Evolutionary conservation across 2,797 vertebrate genomes (phyloP).

Genomic region (Cossypha dichroa): DNA sequence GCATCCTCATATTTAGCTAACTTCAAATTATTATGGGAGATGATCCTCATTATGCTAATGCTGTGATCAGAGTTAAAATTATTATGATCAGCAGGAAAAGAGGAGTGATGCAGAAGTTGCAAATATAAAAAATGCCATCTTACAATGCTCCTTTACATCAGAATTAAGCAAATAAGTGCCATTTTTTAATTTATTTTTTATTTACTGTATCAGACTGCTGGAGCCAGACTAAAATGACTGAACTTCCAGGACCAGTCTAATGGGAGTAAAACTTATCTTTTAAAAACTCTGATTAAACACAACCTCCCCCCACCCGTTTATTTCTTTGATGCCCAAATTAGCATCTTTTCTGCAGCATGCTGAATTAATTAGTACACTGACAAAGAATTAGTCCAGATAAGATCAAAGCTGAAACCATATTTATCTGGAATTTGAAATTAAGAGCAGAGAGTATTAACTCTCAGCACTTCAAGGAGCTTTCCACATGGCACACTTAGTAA

Average conservation of each 20-base stretch:
- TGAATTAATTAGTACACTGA: slow-evolving; percentile 83
- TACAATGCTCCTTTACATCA: neutral
- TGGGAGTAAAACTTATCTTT: slow-evolving; percentile 75
- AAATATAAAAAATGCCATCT: neutral
- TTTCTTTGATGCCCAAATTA: slow-evolving; percentile 83
- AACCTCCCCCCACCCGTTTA: slow-evolving; percentile 60
- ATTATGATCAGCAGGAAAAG: neutral
- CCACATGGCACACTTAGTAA: slow-evolving; percentile 49
- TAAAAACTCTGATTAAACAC: slow-evolving; percentile 77
- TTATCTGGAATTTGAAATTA: slow-evolving; percentile 79
- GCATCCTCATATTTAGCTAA: neutral
- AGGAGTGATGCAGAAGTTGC: neutral
- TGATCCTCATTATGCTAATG: neutral
- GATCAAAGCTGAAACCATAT: slow-evolving; percentile 80
- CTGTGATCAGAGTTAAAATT: neutral
- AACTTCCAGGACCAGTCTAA: slow-evolving; percentile 57
- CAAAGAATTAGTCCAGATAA: slow-evolving; percentile 82
- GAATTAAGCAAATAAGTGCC: neutral
- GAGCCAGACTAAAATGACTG: slow-evolving; percentile 50
- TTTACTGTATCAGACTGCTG: slow-evolving; percentile 5
- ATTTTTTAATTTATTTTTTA: neutral
- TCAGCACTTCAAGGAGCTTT: slow-evolving; percentile 53
- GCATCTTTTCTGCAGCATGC: slow-evolving; percentile 79
- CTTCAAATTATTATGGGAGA: neutral
- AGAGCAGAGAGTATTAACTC: slow-evolving; percentile 74